A percentile compares a stretch with the other conserved stretches of the same genome.
phyloP scores from a whole-genome alignment of 2,113 vertebrate species.

The Suncus etruscus region DNA sequence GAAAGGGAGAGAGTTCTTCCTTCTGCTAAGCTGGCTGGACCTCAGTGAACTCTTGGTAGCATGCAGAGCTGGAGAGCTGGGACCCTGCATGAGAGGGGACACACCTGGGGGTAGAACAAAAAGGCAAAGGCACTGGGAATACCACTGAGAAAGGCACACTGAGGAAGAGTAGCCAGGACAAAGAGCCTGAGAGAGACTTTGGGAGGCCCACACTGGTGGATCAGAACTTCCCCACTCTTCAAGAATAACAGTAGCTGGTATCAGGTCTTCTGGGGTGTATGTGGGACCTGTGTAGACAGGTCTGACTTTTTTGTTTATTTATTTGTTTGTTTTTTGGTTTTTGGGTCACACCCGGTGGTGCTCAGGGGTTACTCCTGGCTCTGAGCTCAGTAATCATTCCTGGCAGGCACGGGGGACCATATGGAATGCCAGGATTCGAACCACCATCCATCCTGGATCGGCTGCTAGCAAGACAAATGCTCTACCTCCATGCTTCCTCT shows the following conservation, averaged over 20 bases:
- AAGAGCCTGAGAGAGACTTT: not conserved
- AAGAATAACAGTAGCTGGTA: not conserved
- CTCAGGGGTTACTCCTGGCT: no score
- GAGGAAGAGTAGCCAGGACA: not conserved
- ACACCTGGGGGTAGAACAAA: rapidly evolving
- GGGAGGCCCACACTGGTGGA: not conserved
- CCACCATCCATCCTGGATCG: no score
- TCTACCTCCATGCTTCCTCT: no score
- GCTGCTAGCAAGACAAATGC: no score
- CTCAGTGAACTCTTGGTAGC: not conserved
- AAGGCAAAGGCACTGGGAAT: not conserved
- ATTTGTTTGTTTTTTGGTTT: no score
- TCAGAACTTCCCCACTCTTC: not conserved
- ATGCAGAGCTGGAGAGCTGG: not conserved
- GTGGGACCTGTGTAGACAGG: not conserved
- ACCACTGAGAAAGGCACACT: no score
- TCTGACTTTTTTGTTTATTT: no score
- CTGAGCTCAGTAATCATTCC: no score
- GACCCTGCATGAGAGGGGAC: not conserved
- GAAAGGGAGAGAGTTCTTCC: not conserved
- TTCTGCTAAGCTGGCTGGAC: not conserved
- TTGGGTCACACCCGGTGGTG: no score
- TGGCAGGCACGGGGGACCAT: no score
- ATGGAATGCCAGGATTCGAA: no score
- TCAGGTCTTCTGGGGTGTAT: not conserved